These are phyloP conservation scores for Campaea margaritaria DNA, from an alignment of 2,888 invertebrate genomes.

Conservation along the genomic window DNA sequence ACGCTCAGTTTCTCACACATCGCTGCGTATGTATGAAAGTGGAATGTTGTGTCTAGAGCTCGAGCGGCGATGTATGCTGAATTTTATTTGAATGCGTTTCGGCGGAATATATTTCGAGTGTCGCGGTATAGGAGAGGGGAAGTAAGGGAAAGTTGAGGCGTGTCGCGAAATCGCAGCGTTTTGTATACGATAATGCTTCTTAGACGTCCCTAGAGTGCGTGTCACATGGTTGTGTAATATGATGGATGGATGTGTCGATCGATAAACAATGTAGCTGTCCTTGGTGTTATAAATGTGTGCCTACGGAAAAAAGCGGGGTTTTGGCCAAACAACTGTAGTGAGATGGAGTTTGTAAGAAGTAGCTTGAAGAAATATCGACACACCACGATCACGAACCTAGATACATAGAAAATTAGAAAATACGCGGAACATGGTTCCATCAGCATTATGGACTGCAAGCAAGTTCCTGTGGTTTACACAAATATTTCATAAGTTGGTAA, in stretches of 20 bases:
- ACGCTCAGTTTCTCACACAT: slow-evolving; percentile 21
- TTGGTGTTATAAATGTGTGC: too few relatives aligned
- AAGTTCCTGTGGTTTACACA: too few relatives aligned
- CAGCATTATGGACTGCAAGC: too few relatives aligned
- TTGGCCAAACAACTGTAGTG: too few relatives aligned
- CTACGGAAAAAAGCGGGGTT: too few relatives aligned
- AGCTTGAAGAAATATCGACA: too few relatives aligned
- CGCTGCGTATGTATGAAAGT: slow-evolving; percentile 39
- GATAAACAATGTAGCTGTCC: background rate
- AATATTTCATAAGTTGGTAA: too few relatives aligned
- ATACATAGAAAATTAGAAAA: too few relatives aligned
- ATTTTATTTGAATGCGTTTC: slow-evolving; percentile 30
- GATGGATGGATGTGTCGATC: slow-evolving; percentile 15
- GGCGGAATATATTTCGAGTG: slow-evolving; percentile 32
- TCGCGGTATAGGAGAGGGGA: slow-evolving; percentile 24
- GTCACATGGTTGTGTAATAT: slow-evolving; percentile 32
- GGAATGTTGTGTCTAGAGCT: slow-evolving; percentile 29
- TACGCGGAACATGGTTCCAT: too few relatives aligned
- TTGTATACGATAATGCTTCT: slow-evolving; percentile 66
- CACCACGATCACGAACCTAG: too few relatives aligned
- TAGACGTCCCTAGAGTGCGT: slow-evolving; percentile 22
- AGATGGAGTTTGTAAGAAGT: too few relatives aligned
- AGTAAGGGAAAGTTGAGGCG: slow-evolving; percentile 42
- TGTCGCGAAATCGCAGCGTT: slow-evolving; percentile 64
- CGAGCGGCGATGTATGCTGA: slow-evolving; percentile 45